These are phyloP conservation scores for Exocentrus adspersus DNA, from an alignment of 2,888 invertebrate genomes.

Conservation along the genomic window DNA sequence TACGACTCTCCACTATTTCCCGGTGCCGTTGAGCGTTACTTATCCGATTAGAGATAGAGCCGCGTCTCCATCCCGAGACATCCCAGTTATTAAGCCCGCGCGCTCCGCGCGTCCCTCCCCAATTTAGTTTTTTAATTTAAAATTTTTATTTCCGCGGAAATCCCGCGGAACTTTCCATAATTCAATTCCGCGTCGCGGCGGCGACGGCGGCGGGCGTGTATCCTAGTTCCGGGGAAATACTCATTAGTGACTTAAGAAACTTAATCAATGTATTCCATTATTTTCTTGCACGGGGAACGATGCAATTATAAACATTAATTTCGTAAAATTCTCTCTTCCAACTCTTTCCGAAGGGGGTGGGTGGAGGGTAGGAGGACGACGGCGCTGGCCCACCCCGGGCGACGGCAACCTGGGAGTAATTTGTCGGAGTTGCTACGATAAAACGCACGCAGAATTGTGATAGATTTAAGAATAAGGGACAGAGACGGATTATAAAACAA, in stretches of 20 bases:
- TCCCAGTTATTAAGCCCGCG: background rate
- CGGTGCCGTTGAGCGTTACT: too few species aligned
- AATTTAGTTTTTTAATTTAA: constrained; percentile 22
- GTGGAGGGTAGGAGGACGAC: too few species aligned
- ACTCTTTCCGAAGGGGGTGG: constrained; percentile 43
- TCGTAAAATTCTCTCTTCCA: constrained; percentile 57
- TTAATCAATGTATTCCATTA: constrained; percentile 58
- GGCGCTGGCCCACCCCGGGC: too few species aligned
- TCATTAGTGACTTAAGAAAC: constrained; percentile 54
- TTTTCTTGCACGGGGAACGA: constrained; percentile 54
- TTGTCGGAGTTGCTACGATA: constrained; percentile 61
- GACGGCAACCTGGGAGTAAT: constrained; percentile 59
- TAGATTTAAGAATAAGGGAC: constrained; percentile 62
- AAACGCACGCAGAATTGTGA: constrained; percentile 63
- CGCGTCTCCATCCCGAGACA: too few species aligned
- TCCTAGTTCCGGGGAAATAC: constrained; percentile 51
- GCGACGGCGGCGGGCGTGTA: too few species aligned
- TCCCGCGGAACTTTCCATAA: constrained; percentile 36
- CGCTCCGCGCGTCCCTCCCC: background rate
- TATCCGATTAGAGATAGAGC: too few species aligned
- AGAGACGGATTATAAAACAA: constrained; percentile 62
- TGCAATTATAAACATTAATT: constrained; percentile 60
- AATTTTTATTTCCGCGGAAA: constrained; percentile 27
- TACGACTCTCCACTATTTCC: too few species aligned
- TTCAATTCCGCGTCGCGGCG: constrained; percentile 47